phyloP scores from a whole-genome alignment of 92 coral and sea anemone genomes.

The Zoanthus gigantus region DNA sequence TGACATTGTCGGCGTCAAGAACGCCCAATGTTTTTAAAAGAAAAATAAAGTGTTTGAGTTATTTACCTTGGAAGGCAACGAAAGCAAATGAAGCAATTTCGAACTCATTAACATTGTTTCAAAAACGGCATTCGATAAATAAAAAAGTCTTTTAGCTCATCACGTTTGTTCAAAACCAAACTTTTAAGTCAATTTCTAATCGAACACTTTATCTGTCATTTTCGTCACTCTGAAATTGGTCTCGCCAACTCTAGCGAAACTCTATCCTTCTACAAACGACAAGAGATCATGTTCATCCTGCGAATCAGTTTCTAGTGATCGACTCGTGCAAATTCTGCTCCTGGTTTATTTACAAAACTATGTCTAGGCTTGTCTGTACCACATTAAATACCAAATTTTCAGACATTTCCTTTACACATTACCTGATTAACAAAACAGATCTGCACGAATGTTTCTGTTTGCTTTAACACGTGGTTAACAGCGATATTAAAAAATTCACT shows the following conservation, averaged over 20 bases:
- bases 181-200: neutral
- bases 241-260: slow-evolving; percentile 1
- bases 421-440: slow-evolving; percentile 1
- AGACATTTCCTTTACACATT: neutral
- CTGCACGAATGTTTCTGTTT: neutral
- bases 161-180: neutral
- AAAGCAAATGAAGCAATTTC: neutral
- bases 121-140: neutral
- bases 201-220: neutral
- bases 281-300: slow-evolving; percentile 21
- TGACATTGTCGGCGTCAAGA: neutral
- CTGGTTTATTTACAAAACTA: neutral
- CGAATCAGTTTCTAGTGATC: neutral
- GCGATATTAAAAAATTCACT: neutral
- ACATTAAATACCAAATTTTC: neutral
- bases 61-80: neutral
- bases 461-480: slow-evolving; percentile 10
- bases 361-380: neutral
- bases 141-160: neutral
- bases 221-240: neutral
- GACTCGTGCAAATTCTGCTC: slow-evolving; percentile 13
- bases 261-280: slow-evolving; percentile 20
- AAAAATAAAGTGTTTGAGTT: neutral
- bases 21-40: slow-evolving; percentile 8
- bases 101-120: neutral